A percentile compares a stretch with the other conserved stretches of the same genome.
phyloP scores from a whole-genome alignment of 2,113 vertebrate species.

The Lucifuga dentata region DNA sequence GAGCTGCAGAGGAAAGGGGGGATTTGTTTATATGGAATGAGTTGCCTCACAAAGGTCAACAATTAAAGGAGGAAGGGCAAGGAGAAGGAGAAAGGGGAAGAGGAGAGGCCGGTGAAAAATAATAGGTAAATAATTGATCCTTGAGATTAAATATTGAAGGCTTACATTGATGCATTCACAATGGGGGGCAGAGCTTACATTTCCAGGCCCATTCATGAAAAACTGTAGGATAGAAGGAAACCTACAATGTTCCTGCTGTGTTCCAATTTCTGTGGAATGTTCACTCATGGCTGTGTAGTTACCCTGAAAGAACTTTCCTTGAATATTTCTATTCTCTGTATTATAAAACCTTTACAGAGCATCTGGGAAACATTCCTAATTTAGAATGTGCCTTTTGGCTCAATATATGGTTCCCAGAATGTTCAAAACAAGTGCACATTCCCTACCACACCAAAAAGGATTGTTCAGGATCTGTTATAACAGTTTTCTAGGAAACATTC shows the following conservation, averaged over 20 bases:
- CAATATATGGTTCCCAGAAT: too few species aligned
- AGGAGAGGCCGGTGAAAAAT: too few species aligned
- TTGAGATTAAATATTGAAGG: slow-evolving; percentile 66
- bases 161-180: slow-evolving; percentile 74
- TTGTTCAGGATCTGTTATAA: too few species aligned
- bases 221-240: slow-evolving; percentile 3
- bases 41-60: slow-evolving; percentile 62
- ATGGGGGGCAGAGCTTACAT: slow-evolving; percentile 35
- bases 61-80: slow-evolving; percentile 36
- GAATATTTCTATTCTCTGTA: too few species aligned
- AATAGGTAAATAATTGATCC: slow-evolving; percentile 81
- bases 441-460: too few species aligned
- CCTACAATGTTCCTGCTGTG: slow-evolving; percentile 29
- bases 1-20: slow-evolving; percentile 37
- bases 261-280: slow-evolving; percentile 18
- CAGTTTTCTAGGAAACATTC: too few species aligned
- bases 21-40: slow-evolving; percentile 60
- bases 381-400: too few species aligned
- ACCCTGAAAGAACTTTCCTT: too few species aligned
- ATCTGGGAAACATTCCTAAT: too few species aligned
- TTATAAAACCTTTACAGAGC: too few species aligned
- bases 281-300: too few species aligned
- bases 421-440: too few species aligned
- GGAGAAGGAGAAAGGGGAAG: background rate
- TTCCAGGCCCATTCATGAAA: slow-evolving; percentile 75